These are phyloP conservation scores for Opisthocomus hoazin DNA, from an alignment of 2,113 vertebrate species.

Conservation along the genomic window DNA sequence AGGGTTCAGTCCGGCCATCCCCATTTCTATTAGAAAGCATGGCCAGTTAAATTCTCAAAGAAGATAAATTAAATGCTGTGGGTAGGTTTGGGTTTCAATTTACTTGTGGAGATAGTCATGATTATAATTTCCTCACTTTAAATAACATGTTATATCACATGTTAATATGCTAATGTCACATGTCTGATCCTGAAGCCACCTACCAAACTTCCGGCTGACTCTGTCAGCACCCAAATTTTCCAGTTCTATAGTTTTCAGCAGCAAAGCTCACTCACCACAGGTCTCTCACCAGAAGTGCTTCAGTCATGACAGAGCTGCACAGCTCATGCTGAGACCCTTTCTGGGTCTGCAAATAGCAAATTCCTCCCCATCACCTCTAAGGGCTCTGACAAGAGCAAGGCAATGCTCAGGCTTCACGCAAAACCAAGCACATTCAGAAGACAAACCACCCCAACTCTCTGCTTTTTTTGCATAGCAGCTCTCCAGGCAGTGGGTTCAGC, in stretches of 20 bases:
- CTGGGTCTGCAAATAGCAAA: background rate
- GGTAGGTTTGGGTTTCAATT: background rate
- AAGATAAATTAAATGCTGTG: background rate
- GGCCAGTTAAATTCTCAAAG: background rate
- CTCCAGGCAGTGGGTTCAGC: background rate
- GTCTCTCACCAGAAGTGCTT: background rate
- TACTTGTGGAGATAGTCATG: background rate
- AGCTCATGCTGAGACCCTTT: background rate
- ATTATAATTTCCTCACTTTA: background rate
- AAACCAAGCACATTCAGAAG: background rate
- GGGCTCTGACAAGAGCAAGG: background rate
- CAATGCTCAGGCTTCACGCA: background rate
- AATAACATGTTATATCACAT: too few relatives aligned
- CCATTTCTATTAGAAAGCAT: background rate
- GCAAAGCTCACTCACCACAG: background rate
- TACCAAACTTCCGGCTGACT: background rate
- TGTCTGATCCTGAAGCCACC: background rate
- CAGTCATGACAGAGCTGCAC: background rate
- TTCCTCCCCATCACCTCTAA: background rate
- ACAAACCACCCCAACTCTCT: background rate
- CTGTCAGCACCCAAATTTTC: background rate
- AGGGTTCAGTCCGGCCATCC: background rate
- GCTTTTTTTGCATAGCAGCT: background rate
- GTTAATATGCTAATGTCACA: fast-evolving
- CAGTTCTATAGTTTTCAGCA: background rate